Conservation (phyloP, 2,113 vertebrate genomes). For the Eretmochelys imbricata region DNA sequence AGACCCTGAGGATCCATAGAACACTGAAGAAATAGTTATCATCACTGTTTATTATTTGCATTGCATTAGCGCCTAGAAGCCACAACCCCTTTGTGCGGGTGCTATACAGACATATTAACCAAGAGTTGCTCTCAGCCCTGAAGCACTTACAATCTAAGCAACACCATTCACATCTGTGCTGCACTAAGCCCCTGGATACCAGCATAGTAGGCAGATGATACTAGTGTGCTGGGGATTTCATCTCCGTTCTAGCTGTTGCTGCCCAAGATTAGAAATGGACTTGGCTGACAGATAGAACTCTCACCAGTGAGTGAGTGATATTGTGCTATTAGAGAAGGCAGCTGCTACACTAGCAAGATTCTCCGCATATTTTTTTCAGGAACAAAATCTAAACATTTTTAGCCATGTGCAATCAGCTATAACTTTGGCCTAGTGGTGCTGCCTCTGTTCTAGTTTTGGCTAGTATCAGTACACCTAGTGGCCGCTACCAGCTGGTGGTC, state of each 20-base stretch:
- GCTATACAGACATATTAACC: not conserved
- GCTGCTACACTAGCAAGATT: not conserved
- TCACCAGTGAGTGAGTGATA: not conserved
- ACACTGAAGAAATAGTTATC: not conserved
- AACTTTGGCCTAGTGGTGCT: not conserved
- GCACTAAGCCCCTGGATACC: not conserved
- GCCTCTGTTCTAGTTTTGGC: not conserved
- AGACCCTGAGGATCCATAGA: not conserved
- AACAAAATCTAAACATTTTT: not conserved
- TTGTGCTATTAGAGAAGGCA: not conserved
- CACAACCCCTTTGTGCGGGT: not conserved
- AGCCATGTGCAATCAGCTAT: not conserved
- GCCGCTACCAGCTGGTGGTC: not conserved
- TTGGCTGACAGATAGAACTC: not conserved
- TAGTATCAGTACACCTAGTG: not conserved
- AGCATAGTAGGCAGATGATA: not conserved
- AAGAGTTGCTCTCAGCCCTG: not conserved
- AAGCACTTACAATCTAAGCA: not conserved
- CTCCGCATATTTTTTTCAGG: not conserved
- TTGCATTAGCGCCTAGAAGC: not conserved
- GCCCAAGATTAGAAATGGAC: not conserved
- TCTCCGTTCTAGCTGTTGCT: not conserved
- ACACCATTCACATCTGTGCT: not conserved
- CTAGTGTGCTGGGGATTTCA: not conserved
- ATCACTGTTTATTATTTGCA: not conserved